phyloP scores from a whole-genome alignment of 2,113 vertebrate species.

The Megaceryle torquata region DNA sequence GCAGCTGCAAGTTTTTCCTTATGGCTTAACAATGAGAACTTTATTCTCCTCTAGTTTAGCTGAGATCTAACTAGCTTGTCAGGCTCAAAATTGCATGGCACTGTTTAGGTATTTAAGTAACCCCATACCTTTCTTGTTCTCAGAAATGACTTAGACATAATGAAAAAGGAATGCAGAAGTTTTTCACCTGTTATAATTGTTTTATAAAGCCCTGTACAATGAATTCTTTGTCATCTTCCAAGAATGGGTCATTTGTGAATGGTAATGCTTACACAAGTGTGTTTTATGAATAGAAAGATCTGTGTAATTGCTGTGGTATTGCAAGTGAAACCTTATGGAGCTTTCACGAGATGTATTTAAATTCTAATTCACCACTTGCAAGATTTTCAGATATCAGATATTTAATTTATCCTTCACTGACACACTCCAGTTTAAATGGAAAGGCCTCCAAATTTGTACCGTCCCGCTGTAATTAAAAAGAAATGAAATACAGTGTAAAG shows the following conservation, averaged over 20 bases:
- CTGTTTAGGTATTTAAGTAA: slow-evolving; percentile 59
- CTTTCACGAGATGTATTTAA: slow-evolving; percentile 55
- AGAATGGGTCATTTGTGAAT: slow-evolving; percentile 70
- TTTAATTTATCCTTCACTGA: slow-evolving; percentile 41
- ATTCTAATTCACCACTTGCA: slow-evolving; percentile 48
- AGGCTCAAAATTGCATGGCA: slow-evolving; percentile 34
- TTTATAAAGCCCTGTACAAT: slow-evolving; percentile 63
- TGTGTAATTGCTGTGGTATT: slow-evolving; percentile 49
- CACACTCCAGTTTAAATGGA: background rate
- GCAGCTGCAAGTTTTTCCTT: slow-evolving; percentile 67
- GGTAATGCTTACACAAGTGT: slow-evolving; percentile 55
- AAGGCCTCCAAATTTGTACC: background rate
- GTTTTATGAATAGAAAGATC: slow-evolving; percentile 56
- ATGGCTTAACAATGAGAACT: slow-evolving; percentile 67
- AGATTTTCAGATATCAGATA: slow-evolving; percentile 41
- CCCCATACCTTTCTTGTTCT: slow-evolving; percentile 67
- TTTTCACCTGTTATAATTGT: slow-evolving; percentile 76
- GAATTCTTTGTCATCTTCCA: slow-evolving; percentile 73
- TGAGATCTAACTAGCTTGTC: slow-evolving; percentile 46
- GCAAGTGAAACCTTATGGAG: slow-evolving; percentile 14
- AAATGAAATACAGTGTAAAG: background rate
- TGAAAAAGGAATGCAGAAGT: slow-evolving; percentile 76
- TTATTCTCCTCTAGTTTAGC: slow-evolving; percentile 52
- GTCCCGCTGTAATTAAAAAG: background rate
- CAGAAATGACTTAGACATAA: slow-evolving; percentile 71